Evolutionary conservation across 2,113 vertebrate species (phyloP).

Genomic region (Polypterus bichir): DNA sequence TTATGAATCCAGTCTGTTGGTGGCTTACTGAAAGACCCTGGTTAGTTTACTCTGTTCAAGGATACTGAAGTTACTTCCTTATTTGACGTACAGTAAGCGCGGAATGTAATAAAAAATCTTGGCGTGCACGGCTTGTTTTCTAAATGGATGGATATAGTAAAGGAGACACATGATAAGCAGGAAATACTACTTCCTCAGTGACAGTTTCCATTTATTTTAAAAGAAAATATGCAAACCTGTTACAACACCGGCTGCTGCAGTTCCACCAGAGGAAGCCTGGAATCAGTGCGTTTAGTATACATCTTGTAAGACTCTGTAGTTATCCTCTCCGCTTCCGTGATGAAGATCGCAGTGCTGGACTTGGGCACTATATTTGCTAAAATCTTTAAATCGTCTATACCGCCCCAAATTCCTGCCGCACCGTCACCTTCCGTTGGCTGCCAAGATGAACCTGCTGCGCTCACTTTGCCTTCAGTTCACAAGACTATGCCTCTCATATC

Average conservation of each 20-base stretch:
- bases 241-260: too few relatives aligned
- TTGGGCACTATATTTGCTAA: slow-evolving; percentile 13
- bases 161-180: not conserved
- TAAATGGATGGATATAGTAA: too few relatives aligned
- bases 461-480: not conserved
- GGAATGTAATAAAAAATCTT: too few relatives aligned
- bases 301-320: not conserved
- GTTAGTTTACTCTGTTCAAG: slow-evolving; percentile 2
- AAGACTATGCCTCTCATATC: not conserved
- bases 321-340: not conserved
- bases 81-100: not conserved
- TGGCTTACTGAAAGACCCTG: slow-evolving; percentile 1
- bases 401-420: slow-evolving; percentile 4
- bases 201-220: not conserved
- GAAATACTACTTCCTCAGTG: not conserved
- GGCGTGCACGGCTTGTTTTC: too few relatives aligned
- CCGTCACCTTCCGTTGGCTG: not conserved
- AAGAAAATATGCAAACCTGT: not conserved
- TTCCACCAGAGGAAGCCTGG: too few relatives aligned
- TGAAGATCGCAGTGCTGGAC: slow-evolving; percentile 11
- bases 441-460: not conserved
- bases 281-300: too few relatives aligned
- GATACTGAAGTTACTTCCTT: slow-evolving; percentile 4
- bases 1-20: slow-evolving; percentile 3
- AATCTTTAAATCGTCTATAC: slow-evolving; percentile 4